phyloP scores from a whole-genome alignment of 2,888 invertebrate species.

The Carcina quercana region DNA sequence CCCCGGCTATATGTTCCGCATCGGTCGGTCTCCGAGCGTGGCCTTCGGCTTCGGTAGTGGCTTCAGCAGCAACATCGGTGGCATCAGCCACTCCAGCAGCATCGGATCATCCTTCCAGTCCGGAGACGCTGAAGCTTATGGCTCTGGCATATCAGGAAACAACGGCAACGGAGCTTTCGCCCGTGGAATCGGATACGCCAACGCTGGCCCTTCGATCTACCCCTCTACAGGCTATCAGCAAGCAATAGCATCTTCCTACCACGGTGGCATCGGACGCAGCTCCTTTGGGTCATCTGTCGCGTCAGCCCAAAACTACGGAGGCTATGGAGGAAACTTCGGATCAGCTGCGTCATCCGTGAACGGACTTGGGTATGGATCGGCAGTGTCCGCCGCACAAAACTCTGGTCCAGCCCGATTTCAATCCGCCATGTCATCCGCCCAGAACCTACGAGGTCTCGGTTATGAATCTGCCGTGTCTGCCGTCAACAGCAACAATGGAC shows the following conservation, averaged over 20 bases:
- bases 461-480: slow-evolving; percentile 26
- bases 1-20: slow-evolving; percentile 33
- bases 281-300: slow-evolving; percentile 31
- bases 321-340: slow-evolving; percentile 35
- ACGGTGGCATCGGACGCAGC: slow-evolving; percentile 23
- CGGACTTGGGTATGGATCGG: slow-evolving; percentile 28
- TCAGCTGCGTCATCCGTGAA: slow-evolving; percentile 39
- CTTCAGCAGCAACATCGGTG: slow-evolving; percentile 57
- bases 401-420: slow-evolving; percentile 26
- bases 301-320: slow-evolving; percentile 38
- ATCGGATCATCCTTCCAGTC: slow-evolving; percentile 46
- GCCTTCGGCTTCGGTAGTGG: slow-evolving; percentile 59
- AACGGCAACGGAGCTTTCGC: slow-evolving; percentile 33
- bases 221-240: slow-evolving; percentile 18
- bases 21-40: slow-evolving; percentile 44
- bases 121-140: slow-evolving; percentile 48
- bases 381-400: slow-evolving; percentile 26
- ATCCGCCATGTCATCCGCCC: slow-evolving; percentile 29
- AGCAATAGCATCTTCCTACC: slow-evolving; percentile 22
- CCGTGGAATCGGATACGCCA: slow-evolving; percentile 46
- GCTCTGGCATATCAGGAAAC: slow-evolving; percentile 33
- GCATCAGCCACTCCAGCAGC: slow-evolving; percentile 50
- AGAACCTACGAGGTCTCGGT: slow-evolving; percentile 25
- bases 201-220: slow-evolving; percentile 28
- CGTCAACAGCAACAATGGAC: slow-evolving; percentile 21